Conservation (phyloP, 2,797 vertebrate genomes). For the Tokudaia muenninki region DNA sequence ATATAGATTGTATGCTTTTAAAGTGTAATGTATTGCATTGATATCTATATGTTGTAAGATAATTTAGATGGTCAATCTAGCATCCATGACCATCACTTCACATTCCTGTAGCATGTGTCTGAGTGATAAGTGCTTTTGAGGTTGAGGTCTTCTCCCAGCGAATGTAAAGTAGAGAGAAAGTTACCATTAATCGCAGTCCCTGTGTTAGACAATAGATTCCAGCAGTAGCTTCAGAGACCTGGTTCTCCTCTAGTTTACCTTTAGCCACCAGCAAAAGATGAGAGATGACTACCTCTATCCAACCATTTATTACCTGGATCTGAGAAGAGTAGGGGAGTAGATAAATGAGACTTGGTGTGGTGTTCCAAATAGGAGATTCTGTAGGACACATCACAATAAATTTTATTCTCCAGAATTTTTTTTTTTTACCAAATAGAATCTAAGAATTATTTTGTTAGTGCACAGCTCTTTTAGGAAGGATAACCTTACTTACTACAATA, state of each 20-base stretch:
- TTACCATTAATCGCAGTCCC: not conserved
- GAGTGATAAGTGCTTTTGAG: not conserved
- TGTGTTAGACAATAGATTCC: not conserved
- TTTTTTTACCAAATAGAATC: not conserved
- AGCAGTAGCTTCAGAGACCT: not conserved
- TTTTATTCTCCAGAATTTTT: not conserved
- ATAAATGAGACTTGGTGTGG: not conserved
- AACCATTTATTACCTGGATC: not conserved
- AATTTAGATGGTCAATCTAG: not conserved
- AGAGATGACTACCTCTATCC: not conserved
- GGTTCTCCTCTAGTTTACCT: constrained; percentile 2
- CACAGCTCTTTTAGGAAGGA: not conserved
- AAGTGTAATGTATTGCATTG: not conserved
- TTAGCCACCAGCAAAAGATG: not conserved
- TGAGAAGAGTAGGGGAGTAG: not conserved
- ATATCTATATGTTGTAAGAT: not conserved
- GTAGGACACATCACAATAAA: not conserved
- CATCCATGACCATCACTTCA: not conserved
- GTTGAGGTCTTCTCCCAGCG: not conserved
- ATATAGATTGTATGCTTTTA: not conserved
- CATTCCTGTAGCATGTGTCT: not conserved
- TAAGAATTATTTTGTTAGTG: not conserved
- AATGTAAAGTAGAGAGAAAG: not conserved
- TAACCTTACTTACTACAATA: not conserved
- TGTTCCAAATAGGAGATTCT: not conserved